Evolutionary conservation across 2,113 vertebrate genomes (phyloP), one percentile per base, ranked within the genome.

Genomic region (Semicossyphus pulcher): DNA sequence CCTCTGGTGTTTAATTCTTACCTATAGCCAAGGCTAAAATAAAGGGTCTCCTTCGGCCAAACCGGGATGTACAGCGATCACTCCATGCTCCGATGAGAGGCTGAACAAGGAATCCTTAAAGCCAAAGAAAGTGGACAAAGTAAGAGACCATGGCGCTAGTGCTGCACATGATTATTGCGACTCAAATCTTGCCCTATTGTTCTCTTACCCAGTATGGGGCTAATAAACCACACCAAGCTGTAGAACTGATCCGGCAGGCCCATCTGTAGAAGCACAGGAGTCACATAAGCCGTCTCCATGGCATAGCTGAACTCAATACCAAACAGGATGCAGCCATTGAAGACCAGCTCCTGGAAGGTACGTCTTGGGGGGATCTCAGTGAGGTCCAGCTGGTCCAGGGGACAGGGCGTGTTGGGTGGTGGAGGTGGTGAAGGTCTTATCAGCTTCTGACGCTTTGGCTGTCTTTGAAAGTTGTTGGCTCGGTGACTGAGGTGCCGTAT

Each of bases 281-380:
- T 99, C 56, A 99, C 98, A 2, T 98, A 99, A 0, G 98, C 98
- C 0, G 98, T 99, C 85, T 99, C 98, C 97, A 99, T 97, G 86
- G 98, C 98, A 7, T 99, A 99, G 90, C 98, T 98, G 90, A 99
- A 99, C 89, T 99, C 98, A 0, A 99, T 95, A 60, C 97, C 98
- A 20, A 99, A 99, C 53, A 99, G 93, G 71, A 99, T 88, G 78
- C 95, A 98, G 36, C 98, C 97, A 0, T 99, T 99, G 86, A 96
- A 98, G 14, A 99, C 73, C 34, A 99, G 92, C 72, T 99, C 96
- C 44, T 94, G 78, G 84, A 98, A 96, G 54, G 98, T 95, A 31
- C 97, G 94, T 59, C 96, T 94, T 0, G 96, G 98, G 25, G 95
- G 96, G 68, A 98, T 92, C 76, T 96, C 96, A 60, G 91, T 95